Percentiles rank a stretch among this genome's conserved stretches.
These are phyloP conservation scores for Reticulitermes lucifugus DNA, from an alignment of 2,888 invertebrate species.

Conservation along the genomic window DNA sequence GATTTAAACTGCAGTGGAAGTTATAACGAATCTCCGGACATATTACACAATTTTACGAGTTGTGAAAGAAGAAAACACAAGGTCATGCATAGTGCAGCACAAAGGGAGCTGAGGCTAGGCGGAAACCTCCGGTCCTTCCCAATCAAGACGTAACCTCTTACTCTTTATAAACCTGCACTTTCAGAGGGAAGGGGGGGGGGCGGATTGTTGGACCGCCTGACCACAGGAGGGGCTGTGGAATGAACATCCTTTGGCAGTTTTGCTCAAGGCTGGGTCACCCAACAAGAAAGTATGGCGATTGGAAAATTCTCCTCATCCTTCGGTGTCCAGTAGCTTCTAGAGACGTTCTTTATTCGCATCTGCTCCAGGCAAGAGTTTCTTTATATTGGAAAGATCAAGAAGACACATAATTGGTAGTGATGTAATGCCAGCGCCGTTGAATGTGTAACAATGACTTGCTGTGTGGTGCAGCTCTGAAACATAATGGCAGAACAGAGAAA, in stretches of 20 bases:
- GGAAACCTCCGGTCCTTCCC: too few relatives aligned
- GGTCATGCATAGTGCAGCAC: neutral
- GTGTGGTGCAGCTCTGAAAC: neutral
- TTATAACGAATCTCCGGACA: neutral
- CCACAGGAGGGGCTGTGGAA: too few relatives aligned
- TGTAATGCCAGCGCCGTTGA: neutral
- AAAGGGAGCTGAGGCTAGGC: neutral
- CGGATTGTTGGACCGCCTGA: too few relatives aligned
- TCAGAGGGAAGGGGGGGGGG: neutral
- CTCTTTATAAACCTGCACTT: neutral
- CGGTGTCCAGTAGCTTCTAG: neutral
- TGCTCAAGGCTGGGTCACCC: neutral
- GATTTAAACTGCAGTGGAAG: neutral
- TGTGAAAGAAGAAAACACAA: neutral
- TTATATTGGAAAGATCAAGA: neutral
- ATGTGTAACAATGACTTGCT: neutral
- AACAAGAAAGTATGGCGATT: neutral
- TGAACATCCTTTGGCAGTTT: neutral
- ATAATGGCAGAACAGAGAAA: neutral
- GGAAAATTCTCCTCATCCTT: neutral
- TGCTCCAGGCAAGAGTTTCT: neutral
- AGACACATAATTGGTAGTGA: neutral
- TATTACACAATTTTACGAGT: neutral
- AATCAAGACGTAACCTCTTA: neutral
- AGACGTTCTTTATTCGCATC: neutral